Evolutionary conservation across 2,888 invertebrate genomes (phyloP).

Genomic region (Ormyrus pomaceus): DNA sequence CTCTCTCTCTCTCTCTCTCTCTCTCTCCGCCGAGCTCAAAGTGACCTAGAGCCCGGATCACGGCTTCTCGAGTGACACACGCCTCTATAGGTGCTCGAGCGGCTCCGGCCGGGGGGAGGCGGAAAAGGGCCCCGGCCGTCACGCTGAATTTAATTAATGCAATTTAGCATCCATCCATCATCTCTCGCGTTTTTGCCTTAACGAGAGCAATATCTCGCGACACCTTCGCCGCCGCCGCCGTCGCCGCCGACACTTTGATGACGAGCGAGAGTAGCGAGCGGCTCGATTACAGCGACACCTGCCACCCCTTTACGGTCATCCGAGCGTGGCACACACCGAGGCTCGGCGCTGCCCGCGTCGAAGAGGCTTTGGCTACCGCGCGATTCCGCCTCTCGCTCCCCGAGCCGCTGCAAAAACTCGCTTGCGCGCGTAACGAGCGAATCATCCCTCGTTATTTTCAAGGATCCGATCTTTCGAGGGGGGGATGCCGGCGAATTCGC

Average conservation of each 20-base stretch:
- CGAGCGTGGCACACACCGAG: constrained; percentile 58
- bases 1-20: no score
- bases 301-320: constrained; percentile 55
- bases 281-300: constrained; percentile 71
- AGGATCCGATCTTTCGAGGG: constrained; percentile 18
- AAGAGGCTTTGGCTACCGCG: not conserved
- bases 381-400: no score
- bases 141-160: constrained; percentile 75
- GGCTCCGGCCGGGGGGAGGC: no score
- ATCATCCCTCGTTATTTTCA: constrained; percentile 25
- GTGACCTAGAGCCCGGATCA: no score
- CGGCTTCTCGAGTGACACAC: no score
- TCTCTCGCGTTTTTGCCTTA: constrained; percentile 73
- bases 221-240: constrained; percentile 60
- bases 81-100: no score
- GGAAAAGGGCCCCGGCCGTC: constrained; percentile 59
- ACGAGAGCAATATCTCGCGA: constrained; percentile 65
- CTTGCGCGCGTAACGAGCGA: constrained; percentile 13
- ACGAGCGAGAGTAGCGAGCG: constrained; percentile 57
- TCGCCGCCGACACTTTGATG: constrained; percentile 67
- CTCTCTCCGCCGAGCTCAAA: no score
- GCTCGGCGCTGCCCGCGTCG: constrained; percentile 41
- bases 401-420: not conserved
- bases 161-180: constrained; percentile 75
- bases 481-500: not conserved